Evolutionary conservation across 1,140 invertebrate species (phyloP).

Genomic region (Neodiprion fabricii): DNA sequence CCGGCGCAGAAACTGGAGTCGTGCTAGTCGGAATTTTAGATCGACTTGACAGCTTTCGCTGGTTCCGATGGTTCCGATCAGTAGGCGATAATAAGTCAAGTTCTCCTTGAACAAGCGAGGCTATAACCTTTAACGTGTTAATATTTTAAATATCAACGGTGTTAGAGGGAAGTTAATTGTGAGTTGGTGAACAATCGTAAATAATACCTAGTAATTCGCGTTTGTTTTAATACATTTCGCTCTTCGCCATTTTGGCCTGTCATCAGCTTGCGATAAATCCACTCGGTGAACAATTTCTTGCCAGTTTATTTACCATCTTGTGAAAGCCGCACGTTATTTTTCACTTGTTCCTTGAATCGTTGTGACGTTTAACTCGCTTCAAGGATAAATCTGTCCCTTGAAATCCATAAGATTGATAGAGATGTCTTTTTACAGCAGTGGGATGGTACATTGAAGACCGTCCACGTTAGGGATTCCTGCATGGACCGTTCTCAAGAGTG

Average conservation of each 20-base stretch:
- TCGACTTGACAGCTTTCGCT: constrained; percentile 5
- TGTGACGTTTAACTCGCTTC: neutral
- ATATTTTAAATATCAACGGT: neutral
- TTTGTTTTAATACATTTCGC: neutral
- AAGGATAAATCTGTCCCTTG: neutral
- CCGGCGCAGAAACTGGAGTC: neutral
- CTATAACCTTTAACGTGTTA: neutral
- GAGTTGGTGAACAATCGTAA: neutral
- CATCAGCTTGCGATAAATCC: neutral
- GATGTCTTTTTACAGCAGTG: constrained; percentile 32
- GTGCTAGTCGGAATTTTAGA: neutral
- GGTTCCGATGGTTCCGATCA: neutral
- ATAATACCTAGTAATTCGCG: neutral
- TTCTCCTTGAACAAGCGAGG: neutral
- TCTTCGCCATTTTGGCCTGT: constrained; percentile 4
- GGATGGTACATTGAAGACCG: constrained; percentile 41
- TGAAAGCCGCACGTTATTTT: no score
- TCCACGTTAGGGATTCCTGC: constrained; percentile 32
- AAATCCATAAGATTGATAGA: neutral
- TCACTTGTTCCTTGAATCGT: neutral
- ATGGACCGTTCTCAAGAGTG: constrained; percentile 47
- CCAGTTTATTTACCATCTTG: no score
- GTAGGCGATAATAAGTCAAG: neutral
- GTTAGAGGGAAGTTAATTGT: neutral
- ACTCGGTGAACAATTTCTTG: neutral